These are phyloP conservation scores for Tylochromis polylepis DNA, from an alignment of 2,113 vertebrate genomes.

Conservation along the genomic window DNA sequence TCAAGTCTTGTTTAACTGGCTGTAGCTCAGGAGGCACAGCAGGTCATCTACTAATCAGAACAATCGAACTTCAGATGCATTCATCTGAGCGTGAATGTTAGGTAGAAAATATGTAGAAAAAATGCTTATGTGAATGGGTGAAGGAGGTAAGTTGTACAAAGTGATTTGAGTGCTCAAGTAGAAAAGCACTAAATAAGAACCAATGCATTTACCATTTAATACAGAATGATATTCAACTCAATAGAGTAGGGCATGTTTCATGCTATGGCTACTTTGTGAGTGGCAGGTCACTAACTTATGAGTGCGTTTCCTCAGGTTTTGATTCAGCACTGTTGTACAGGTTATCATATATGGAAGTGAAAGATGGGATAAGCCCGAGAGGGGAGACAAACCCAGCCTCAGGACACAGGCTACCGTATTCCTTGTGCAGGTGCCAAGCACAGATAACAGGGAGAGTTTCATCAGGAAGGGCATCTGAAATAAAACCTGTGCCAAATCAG, in stretches of 20 bases:
- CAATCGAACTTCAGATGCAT: background rate
- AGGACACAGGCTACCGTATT: background rate
- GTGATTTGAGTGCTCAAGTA: background rate
- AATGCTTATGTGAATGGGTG: rapidly evolving
- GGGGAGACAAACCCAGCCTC: background rate
- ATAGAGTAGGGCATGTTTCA: background rate
- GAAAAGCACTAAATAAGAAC: background rate
- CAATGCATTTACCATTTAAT: background rate
- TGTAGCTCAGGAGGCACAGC: background rate
- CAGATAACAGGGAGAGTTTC: background rate
- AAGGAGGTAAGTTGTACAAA: background rate
- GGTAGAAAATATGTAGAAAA: background rate
- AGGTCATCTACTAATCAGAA: background rate
- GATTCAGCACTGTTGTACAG: background rate
- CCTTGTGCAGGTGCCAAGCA: background rate
- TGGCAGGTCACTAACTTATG: background rate
- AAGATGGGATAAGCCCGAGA: background rate
- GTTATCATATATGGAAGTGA: background rate
- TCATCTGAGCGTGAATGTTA: background rate
- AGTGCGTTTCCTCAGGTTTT: background rate
- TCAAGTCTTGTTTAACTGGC: background rate
- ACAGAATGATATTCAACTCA: background rate
- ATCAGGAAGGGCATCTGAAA: background rate
- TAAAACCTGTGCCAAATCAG: background rate
- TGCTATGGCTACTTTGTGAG: background rate